Base-by-base conservation (phyloP, 2,888 invertebrate genomes). In the Yponomeuta plumbellus region DNA sequence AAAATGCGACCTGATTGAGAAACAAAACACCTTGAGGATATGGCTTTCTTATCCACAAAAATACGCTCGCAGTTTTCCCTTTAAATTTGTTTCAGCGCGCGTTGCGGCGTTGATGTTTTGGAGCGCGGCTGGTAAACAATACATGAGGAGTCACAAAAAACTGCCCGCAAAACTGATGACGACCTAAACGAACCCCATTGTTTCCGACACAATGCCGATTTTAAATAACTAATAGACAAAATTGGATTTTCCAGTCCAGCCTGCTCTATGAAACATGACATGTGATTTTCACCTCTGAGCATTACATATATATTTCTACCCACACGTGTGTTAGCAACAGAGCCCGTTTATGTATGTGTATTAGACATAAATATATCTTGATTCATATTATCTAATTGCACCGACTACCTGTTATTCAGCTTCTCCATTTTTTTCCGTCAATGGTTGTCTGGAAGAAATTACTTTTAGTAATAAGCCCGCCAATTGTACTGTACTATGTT, bases 181-280 rank as follows among this genome's bases (percentile, higher is more conserved):
- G 65, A 64, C 61, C 67, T 66, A 71, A 71, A 71, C 67, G 70
- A 70, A 69, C 67, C 64, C 70, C 66, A 68, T 70, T 71, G 70
- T 70, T 69, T 67, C 58, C 61, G 64, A 69, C 68, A 70, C 69
- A 70, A 69, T 70, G 58, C 67, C 61, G 65, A 44, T 68, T 69
- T 70, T 67, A 67, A 69, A 69, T 69, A 68, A 66, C 69, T 69
- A 67, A 69, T 68, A 70, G 59, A 58, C 44, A 57, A 65, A 66
- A 66, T 66, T 66, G 66, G 67, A 66, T 68, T 67, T 66, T 65
- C 56, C 64, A 34, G 26, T 57, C 21, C 21, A 40, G 6, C 22
- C 39, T 3, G 22, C 22, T 40, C n/a, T 11, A 17, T 52, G 40
- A 63, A 52, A 52, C 44, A 17, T 52, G 40, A 63, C 26, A 63